Conservation (phyloP, 1,140 invertebrate species). For the Aporrectodea caliginosa region DNA sequence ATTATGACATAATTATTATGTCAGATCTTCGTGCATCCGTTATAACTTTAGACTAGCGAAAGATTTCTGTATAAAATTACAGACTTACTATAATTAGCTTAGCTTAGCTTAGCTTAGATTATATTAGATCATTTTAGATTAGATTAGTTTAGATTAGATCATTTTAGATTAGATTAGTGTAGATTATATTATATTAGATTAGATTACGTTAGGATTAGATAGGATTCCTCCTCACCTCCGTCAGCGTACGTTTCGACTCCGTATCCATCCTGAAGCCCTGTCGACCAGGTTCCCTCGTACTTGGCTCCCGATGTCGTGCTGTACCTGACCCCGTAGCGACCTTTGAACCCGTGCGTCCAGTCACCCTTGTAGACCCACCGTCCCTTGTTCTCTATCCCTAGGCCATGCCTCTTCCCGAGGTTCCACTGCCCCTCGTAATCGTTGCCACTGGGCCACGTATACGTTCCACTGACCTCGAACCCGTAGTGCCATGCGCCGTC, state of each 20-base stretch:
- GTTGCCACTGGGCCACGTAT: conserved; percentile 95
- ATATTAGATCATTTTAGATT: no score
- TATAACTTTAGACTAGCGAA: no score
- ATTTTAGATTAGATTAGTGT: no score
- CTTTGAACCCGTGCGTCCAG: conserved; percentile 99
- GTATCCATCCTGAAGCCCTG: conserved; percentile 97
- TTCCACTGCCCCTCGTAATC: conserved; percentile 98
- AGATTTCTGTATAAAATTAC: no score
- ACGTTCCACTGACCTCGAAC: conserved; percentile 97
- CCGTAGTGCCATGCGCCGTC: conserved; percentile 98
- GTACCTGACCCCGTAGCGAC: conserved; percentile 93
- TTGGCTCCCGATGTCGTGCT: conserved; percentile 90
- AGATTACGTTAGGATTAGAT: no score
- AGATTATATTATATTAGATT: no score
- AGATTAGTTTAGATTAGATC: no score
- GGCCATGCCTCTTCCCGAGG: conserved; percentile 95
- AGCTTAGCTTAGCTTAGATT: no score
- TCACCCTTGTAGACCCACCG: conserved; percentile 96
- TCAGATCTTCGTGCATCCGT: no score
- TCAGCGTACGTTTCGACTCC: conserved; percentile 99
- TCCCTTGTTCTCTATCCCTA: conserved; percentile 93
- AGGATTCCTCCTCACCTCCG: conserved; percentile 83
- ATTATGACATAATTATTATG: no score
- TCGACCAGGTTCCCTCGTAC: conserved; percentile 99
- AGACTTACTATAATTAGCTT: no score